phyloP scores from a whole-genome alignment of 2,113 vertebrate genomes.

The Macheiramphus alcinus region DNA sequence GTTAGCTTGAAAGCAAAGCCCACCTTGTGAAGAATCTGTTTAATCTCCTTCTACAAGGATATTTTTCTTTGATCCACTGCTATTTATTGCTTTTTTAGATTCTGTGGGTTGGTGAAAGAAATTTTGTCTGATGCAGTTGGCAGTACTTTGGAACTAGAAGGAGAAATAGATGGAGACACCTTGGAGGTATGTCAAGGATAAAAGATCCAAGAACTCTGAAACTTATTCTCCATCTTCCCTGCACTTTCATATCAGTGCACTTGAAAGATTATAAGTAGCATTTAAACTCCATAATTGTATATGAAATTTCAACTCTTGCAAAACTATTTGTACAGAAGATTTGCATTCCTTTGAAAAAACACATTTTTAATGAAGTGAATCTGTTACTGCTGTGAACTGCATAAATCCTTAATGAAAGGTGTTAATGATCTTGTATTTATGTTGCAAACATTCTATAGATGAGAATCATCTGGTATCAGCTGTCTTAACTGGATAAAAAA shows the following conservation, averaged over 20 bases:
- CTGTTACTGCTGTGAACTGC: neutral
- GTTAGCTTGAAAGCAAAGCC: neutral
- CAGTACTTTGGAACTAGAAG: slow-evolving; percentile 84
- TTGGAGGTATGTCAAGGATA: slow-evolving; percentile 81
- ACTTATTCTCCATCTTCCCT: neutral
- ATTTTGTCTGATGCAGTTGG: slow-evolving; percentile 83
- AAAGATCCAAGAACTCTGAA: neutral
- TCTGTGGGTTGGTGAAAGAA: slow-evolving; percentile 91
- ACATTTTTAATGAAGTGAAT: neutral
- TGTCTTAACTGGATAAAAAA: neutral
- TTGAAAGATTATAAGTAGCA: neutral
- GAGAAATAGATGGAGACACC: slow-evolving; percentile 83
- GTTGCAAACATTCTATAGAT: neutral
- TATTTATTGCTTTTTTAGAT: slow-evolving; percentile 73
- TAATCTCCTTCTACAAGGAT: neutral
- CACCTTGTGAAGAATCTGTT: neutral
- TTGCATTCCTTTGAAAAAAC: neutral
- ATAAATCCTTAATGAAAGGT: neutral
- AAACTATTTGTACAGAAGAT: neutral
- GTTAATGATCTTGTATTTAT: neutral
- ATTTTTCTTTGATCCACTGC: neutral
- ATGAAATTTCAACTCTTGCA: neutral
- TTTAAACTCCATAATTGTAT: neutral
- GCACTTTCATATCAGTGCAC: neutral
- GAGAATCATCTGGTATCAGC: neutral